Conservation (phyloP, 2,113 vertebrate genomes). For the Garra rufa region DNA sequence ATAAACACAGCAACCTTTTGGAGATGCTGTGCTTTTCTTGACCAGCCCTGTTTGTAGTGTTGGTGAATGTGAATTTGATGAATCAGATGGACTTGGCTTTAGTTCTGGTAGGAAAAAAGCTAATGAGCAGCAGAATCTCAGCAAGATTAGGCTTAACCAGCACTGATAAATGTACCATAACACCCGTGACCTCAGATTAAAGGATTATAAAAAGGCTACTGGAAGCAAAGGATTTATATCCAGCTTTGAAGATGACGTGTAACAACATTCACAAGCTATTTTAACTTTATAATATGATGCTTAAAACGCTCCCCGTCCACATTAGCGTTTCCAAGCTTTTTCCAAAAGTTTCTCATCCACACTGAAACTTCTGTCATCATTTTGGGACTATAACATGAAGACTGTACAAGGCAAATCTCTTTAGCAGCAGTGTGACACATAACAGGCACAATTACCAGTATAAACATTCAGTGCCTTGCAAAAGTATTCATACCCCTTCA, state of each 20-base stretch:
- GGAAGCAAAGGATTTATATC: not conserved
- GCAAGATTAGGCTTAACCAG: constrained; percentile 9
- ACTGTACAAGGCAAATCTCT: no score
- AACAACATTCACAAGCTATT: not conserved
- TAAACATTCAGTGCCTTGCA: no score
- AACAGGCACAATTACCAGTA: no score
- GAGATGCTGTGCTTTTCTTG: not conserved
- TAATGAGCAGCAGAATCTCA: constrained; percentile 1
- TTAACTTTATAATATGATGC: not conserved
- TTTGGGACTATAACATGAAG: no score
- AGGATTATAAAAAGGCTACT: constrained; percentile 21
- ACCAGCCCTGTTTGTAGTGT: not conserved
- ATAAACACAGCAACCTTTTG: not conserved
- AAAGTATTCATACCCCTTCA: no score
- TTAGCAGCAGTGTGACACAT: no score
- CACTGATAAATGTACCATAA: not conserved
- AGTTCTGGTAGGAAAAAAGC: not conserved
- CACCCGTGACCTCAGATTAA: constrained; percentile 5
- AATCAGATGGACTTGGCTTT: constrained; percentile 17
- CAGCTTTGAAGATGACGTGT: not conserved
- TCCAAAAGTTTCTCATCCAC: no score
- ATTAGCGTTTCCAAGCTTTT: no score
- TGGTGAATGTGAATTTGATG: not conserved
- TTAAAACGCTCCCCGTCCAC: no score
- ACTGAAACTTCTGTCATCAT: no score